Conservation (phyloP, 2,888 invertebrate genomes). For the Tyria jacobaeae region DNA sequence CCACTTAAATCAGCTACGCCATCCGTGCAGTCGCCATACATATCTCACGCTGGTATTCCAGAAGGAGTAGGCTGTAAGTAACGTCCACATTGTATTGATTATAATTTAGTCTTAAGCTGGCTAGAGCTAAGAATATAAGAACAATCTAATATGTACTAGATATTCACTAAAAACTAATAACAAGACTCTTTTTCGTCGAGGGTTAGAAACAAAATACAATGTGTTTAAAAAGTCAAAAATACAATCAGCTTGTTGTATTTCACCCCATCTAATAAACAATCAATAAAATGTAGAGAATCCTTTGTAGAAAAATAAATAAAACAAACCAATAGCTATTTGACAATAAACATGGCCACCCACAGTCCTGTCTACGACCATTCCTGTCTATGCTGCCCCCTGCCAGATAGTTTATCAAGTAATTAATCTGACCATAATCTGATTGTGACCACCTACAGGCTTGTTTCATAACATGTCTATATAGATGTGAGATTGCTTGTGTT, state of each 20-base stretch:
- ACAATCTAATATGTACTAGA: no score
- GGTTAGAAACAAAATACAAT: background rate
- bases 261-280: background rate
- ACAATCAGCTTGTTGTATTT: background rate
- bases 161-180: no score
- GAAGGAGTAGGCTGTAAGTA: no score
- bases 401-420: constrained; percentile 43
- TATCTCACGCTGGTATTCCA: no score
- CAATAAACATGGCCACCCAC: constrained; percentile 41
- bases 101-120: no score
- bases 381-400: constrained; percentile 24
- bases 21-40: no score
- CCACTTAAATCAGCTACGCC: no score
- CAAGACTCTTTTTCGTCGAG: no score
- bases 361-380: constrained; percentile 31
- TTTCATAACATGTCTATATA: constrained; percentile 17
- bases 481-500: constrained; percentile 9
- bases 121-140: no score
- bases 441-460: constrained; percentile 41
- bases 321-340: constrained; percentile 36
- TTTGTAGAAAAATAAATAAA: constrained; percentile 16
- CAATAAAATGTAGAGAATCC: constrained; percentile 15
- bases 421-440: constrained; percentile 44
- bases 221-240: background rate
- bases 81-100: no score